phyloP scores from a whole-genome alignment of 2,797 vertebrate species.

The Alectoris magna region DNA sequence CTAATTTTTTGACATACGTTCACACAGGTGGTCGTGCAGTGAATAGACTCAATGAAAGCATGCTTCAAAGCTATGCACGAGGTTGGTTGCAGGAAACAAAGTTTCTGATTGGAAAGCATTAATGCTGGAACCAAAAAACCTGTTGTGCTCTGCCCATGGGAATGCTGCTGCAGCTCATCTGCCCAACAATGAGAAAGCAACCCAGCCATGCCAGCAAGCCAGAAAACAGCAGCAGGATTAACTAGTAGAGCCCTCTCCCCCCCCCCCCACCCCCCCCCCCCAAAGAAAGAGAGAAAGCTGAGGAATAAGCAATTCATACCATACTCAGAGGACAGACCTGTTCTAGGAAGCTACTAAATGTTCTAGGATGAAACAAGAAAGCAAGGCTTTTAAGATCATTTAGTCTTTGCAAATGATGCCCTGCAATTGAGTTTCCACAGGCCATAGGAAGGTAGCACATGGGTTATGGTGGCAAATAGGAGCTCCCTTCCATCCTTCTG shows the following conservation, averaged over 20 bases:
- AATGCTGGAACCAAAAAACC: constrained; percentile 39
- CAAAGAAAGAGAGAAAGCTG: background rate
- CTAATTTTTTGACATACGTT: background rate
- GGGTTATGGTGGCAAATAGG: background rate
- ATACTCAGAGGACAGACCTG: background rate
- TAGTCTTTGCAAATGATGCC: background rate
- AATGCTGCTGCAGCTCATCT: constrained; percentile 25
- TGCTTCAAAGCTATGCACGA: background rate
- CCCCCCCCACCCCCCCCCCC: too few species aligned
- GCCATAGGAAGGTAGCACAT: background rate
- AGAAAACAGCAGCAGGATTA: background rate
- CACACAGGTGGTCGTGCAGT: background rate
- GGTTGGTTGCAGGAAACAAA: background rate
- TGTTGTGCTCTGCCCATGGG: constrained; percentile 10
- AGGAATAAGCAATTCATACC: background rate
- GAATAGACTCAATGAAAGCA: constrained; percentile 16
- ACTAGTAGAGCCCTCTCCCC: background rate
- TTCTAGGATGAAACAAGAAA: background rate
- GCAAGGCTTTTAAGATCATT: background rate
- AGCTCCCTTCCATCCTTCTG: background rate
- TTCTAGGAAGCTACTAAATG: background rate
- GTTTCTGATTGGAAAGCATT: constrained; percentile 34
- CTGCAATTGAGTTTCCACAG: background rate
- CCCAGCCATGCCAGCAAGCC: background rate
- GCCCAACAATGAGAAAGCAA: background rate